Percentiles rank a stretch among this genome's conserved stretches.
These are phyloP conservation scores for Nomada goodeniana DNA, from an alignment of 2,888 invertebrate species.

Conservation along the genomic window DNA sequence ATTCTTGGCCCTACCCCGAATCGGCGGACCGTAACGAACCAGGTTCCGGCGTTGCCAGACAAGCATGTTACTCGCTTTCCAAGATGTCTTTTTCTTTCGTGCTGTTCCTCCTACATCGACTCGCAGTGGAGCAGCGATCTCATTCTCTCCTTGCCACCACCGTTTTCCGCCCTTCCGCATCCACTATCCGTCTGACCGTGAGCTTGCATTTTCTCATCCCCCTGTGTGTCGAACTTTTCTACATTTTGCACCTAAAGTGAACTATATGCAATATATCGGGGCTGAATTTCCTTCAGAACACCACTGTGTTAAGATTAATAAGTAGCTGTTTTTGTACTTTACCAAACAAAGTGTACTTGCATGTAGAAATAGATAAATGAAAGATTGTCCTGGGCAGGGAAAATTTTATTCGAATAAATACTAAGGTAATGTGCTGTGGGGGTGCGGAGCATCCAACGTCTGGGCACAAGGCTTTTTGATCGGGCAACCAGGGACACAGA, in stretches of 20 bases:
- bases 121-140: slow-evolving; percentile 6
- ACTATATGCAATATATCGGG: neutral
- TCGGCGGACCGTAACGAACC: slow-evolving; percentile 63
- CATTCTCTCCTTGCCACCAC: slow-evolving; percentile 2
- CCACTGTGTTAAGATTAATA: neutral
- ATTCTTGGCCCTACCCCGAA: slow-evolving; percentile 42
- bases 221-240: slow-evolving; percentile 44
- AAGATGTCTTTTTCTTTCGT: slow-evolving; percentile 23
- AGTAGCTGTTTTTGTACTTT: neutral
- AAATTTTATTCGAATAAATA: too few relatives aligned
- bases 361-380: too few relatives aligned
- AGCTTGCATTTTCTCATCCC: slow-evolving; percentile 41
- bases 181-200: slow-evolving; percentile 38
- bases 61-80: slow-evolving; percentile 31
- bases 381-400: too few relatives aligned
- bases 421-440: too few relatives aligned
- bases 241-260: slow-evolving; percentile 47
- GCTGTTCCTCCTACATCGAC: slow-evolving; percentile 20
- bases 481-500: too few relatives aligned
- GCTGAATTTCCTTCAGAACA: neutral
- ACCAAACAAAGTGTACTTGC: neutral
- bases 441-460: too few relatives aligned
- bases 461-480: too few relatives aligned
- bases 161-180: slow-evolving; percentile 3
- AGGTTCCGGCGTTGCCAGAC: slow-evolving; percentile 51